Evolutionary conservation across 2,888 invertebrate species (phyloP).

Genomic region (Diarsia dahlii): DNA sequence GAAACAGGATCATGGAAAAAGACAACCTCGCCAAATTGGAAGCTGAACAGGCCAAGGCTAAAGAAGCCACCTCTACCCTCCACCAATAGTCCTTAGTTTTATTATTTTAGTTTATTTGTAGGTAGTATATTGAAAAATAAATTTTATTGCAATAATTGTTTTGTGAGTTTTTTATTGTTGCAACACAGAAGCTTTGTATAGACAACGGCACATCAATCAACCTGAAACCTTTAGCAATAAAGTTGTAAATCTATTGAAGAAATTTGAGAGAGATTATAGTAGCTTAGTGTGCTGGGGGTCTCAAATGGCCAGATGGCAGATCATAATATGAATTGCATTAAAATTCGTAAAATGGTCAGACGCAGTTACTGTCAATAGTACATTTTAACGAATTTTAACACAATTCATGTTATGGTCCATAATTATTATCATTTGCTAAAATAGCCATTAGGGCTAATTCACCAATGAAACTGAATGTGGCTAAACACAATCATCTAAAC

Average conservation of each 20-base stretch:
- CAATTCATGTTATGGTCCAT: too few relatives aligned
- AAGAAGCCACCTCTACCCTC: constrained; percentile 65
- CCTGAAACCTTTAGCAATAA: too few relatives aligned
- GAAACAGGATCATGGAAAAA: constrained; percentile 89
- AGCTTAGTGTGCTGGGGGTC: too few relatives aligned
- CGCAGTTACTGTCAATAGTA: too few relatives aligned
- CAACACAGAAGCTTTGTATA: neutral
- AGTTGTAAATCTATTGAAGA: too few relatives aligned
- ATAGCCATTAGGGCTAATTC: neutral
- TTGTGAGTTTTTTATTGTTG: neutral
- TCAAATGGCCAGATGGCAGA: too few relatives aligned
- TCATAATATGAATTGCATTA: too few relatives aligned
- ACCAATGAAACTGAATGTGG: neutral
- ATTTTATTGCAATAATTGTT: constrained; percentile 22
- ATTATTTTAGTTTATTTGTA: constrained; percentile 37
- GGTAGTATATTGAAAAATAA: constrained; percentile 49
- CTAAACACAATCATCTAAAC: neutral
- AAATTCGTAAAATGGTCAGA: too few relatives aligned
- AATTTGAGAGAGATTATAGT: too few relatives aligned
- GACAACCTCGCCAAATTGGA: constrained; percentile 77
- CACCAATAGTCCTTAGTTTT: constrained; percentile 59
- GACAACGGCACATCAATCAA: too few relatives aligned
- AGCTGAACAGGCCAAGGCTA: constrained; percentile 74
- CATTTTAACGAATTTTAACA: too few relatives aligned
- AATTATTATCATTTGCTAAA: too few relatives aligned